Conservation (phyloP, 2,888 invertebrate species). For the Patella caerulea region DNA sequence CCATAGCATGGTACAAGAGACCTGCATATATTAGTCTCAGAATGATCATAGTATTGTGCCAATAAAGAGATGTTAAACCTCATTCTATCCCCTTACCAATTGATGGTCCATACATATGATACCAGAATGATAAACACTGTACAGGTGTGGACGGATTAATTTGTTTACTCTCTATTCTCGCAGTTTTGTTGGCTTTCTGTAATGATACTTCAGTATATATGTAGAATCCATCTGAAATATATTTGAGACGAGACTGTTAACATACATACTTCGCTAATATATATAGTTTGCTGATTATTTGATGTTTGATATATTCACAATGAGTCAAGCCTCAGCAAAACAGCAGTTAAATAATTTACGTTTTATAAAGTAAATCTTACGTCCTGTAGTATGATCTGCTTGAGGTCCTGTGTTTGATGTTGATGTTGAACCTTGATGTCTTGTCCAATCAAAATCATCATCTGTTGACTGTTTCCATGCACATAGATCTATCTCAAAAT, state of each 20-base stretch:
- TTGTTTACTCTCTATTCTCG: conserved; percentile 63
- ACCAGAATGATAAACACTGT: conserved; percentile 53
- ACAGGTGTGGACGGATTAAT: conserved; percentile 29
- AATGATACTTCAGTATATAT: conserved; percentile 71
- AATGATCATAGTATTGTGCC: no score
- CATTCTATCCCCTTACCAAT: conserved; percentile 34
- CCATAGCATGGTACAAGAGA: no score
- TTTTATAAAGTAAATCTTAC: conserved; percentile 39
- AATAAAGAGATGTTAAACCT: no score
- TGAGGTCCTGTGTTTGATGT: conserved; percentile 49
- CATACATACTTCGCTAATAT: not conserved
- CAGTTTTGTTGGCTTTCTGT: conserved; percentile 75
- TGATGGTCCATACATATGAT: conserved; percentile 60
- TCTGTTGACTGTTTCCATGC: conserved; percentile 51
- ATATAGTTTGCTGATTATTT: no score
- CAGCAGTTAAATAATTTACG: not conserved
- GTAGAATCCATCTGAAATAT: conserved; percentile 44
- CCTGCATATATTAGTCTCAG: no score
- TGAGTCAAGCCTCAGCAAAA: not conserved
- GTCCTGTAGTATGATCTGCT: conserved; percentile 56
- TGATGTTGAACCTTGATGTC: conserved; percentile 43
- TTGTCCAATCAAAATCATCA: conserved; percentile 55
- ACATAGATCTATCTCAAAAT: conserved; percentile 58
- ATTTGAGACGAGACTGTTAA: not conserved
- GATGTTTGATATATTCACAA: no score